Base-by-base conservation (phyloP, 2,797 vertebrate species). In the Neosalanx taihuensis region DNA sequence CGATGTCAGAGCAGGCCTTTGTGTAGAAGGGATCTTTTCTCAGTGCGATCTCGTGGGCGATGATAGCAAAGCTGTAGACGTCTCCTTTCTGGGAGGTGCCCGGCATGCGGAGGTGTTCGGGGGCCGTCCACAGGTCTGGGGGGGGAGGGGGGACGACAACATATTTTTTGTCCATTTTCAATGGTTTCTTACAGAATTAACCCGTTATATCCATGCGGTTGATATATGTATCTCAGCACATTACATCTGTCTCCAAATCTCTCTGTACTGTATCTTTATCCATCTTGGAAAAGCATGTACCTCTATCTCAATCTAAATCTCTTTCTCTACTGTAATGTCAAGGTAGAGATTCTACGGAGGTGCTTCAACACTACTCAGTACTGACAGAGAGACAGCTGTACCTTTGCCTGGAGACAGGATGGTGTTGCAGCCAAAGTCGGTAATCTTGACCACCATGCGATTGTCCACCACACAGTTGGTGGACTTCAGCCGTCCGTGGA, bases 401-500 rank as follows among this genome's bases (percentile, higher is more conserved):
- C 96, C 95, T 94, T 90, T 95, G 59, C 79, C 90, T 12, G 95
- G 91, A 63, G 72, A 89, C 37, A 97, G 89, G 84, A 99, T 94
- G 78, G 94, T 95, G 86, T 95, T 94, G 81, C 94, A 98, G 77
- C 96, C 95, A 77, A 97, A 99, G 88, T 98, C 96, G 0, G 97
- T 99, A 86, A 99, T 98, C 86, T 99, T 99, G 26, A 99, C 97
- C 75, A 99, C 96, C 97, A 99, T 98, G 29, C 97, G 94, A 70
- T 91, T 98, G 84, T 99, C 96, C 0, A 99, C 95, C 33, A 99
- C 96, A 30, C 97, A 99, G 87, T 97, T 99, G 70, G 96, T 96
- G 78, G 97, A 98, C 76, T 99, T 99, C 64, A 98, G 95, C 60
- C 94, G 94, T 9, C 97, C 97, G 0, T 99, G 97, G 70, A 95